Base-by-base conservation (phyloP, 2,888 invertebrate species). In the Acrobasis suavella region DNA sequence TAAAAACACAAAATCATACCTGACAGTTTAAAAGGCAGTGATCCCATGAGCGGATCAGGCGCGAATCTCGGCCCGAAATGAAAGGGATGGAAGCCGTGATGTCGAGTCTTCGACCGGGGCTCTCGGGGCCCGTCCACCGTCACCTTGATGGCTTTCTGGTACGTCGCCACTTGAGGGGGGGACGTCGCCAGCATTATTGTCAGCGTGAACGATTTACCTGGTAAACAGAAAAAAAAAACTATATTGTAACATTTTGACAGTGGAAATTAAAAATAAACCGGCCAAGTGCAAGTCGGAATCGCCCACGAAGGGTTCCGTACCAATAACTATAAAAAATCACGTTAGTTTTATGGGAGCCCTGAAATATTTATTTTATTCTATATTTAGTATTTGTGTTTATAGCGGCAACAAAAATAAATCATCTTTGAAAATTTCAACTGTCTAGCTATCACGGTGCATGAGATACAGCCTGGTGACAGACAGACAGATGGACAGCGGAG, bases 81-180 rank as follows among this genome's bases (percentile, higher is more conserved):
- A 89, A 97, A 97, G 65, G 97, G 97, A 90, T 97, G 97, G 87
- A 97, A 97, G 68, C 96, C 96, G 79, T 96, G 97, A 83, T 97
- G 97, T 67, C 97, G 94, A 71, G 97, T 96, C 94, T 98, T 98
- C 73, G 98, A 98, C 77, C 99, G 93, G 10, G 99, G 99, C 90
- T 99, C 99, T 70, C 99, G 93, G 0, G 99, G 99, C 62, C 99
- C 99, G 83, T 99, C 99, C 67, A 99, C 99, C 1, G 99, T 99
- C 77, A 99, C 99, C 93, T 99, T 99, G 89, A 99, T 99, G 66
- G 99, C 99, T 88, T 99, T 99, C 82, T 95, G 96, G 87, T 98
- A 98, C n/a, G 98, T 97, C 65, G 98, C 97, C 69, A 99, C 96
- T 93, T 99, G 99, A 46, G 98, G 97, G 9, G 99, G 99, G 59